Percentiles rank a stretch among this genome's conserved stretches.
These are phyloP conservation scores for Percopsis omiscomaycus DNA, from an alignment of 2,797 vertebrate genomes.

Conservation along the genomic window DNA sequence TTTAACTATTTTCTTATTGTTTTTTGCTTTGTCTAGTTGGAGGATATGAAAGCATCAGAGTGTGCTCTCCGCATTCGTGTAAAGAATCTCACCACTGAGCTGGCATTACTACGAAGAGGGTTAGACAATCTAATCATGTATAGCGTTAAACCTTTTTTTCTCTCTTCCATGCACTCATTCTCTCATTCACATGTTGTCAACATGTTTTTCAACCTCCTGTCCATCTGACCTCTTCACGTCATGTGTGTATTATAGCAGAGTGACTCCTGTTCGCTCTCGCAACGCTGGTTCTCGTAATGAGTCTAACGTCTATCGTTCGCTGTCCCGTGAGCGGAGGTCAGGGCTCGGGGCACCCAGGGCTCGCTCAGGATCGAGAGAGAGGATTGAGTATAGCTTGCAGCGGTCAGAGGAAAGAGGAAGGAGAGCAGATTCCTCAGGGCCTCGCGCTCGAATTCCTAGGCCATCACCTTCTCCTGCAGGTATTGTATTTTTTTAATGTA, in stretches of 20 bases:
- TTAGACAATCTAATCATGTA: constrained; percentile 74
- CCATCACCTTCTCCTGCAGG: constrained; percentile 82
- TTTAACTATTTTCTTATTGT: constrained; percentile 1
- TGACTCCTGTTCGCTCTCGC: constrained; percentile 61
- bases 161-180: constrained; percentile 25
- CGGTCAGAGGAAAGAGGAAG: constrained; percentile 70
- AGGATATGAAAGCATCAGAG: constrained; percentile 84
- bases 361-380: constrained; percentile 82
- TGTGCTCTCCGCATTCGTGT: constrained; percentile 81
- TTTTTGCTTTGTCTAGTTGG: constrained; percentile 70
- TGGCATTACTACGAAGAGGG: constrained; percentile 83
- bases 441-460: constrained; percentile 66
- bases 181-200: constrained; percentile 15
- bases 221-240: neutral
- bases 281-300: constrained; percentile 61
- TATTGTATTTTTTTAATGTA: constrained; percentile 21
- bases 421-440: constrained; percentile 74
- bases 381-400: constrained; percentile 53
- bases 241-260: constrained; percentile 63
- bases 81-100: constrained; percentile 84
- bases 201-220: neutral
- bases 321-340: constrained; percentile 73
- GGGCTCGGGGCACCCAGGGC: constrained; percentile 57
- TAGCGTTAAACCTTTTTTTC: constrained; percentile 45
- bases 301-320: constrained; percentile 71